Evolutionary conservation across 1,140 invertebrate genomes (phyloP).

Genomic region (Caenorhabditis tropicalis): DNA sequence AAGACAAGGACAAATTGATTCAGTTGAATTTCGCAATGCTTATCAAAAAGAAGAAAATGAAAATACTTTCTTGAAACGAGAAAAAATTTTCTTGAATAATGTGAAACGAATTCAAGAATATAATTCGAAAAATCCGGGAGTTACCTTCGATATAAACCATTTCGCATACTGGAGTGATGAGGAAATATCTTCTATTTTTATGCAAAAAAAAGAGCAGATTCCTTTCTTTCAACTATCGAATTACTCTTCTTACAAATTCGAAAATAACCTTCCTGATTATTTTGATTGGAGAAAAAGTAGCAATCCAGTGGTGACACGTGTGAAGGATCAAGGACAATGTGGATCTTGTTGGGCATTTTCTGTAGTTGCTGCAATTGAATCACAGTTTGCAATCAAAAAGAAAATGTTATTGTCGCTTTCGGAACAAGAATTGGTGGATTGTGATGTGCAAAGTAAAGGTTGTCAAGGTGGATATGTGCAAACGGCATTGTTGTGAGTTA

Average conservation of each 20-base stretch:
- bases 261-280: too few relatives aligned
- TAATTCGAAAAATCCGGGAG: too few relatives aligned
- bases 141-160: neutral
- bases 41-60: too few relatives aligned
- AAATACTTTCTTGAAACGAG: too few relatives aligned
- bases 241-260: too few relatives aligned
- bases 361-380: neutral
- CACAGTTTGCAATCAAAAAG: neutral
- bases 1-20: too few relatives aligned
- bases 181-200: too few relatives aligned
- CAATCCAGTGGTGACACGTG: neutral
- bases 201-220: neutral
- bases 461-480: neutral
- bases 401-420: neutral
- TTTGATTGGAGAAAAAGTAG: too few relatives aligned
- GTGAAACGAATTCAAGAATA: too few relatives aligned
- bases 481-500: neutral
- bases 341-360: neutral
- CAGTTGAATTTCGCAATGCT: too few relatives aligned
- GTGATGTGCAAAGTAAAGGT: neutral
- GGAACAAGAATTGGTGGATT: neutral
- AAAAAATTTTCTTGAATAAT: too few relatives aligned
- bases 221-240: too few relatives aligned
- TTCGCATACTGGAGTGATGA: neutral
- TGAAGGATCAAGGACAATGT: neutral